Evolutionary conservation across 2,888 invertebrate species (phyloP).

Genomic region (Eupithecia insigniata): DNA sequence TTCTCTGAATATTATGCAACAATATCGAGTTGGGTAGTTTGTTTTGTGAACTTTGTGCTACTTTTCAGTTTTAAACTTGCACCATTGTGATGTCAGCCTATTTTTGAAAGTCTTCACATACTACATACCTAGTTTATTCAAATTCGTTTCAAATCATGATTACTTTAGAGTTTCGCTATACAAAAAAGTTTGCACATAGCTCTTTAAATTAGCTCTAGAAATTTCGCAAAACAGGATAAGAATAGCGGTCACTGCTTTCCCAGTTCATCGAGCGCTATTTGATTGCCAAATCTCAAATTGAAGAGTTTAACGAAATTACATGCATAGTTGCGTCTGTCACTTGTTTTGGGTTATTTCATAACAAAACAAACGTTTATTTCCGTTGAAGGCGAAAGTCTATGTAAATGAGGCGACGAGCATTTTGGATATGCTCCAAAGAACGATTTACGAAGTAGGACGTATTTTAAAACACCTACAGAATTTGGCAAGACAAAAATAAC

Average conservation of each 20-base stretch:
- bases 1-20: slow-evolving; percentile 15
- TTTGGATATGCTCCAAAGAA: slow-evolving; percentile 44
- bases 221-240: slow-evolving; percentile 5
- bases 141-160: not conserved
- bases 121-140: not conserved
- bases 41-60: slow-evolving; percentile 2
- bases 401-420: slow-evolving; percentile 57
- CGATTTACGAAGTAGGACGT: slow-evolving; percentile 19
- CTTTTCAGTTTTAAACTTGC: slow-evolving; percentile 7
- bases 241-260: slow-evolving; percentile 19
- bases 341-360: slow-evolving; percentile 55
- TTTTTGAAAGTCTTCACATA: slow-evolving; percentile 13
- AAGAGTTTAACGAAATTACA: slow-evolving; percentile 50
- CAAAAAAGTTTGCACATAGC: not conserved
- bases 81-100: slow-evolving; percentile 12
- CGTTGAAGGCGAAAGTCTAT: slow-evolving; percentile 66
- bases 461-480: slow-evolving; percentile 9
- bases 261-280: slow-evolving; percentile 31
- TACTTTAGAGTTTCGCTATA: not conserved
- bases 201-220: not conserved
- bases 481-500: slow-evolving; percentile 4
- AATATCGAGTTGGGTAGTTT: not conserved
- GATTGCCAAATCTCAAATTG: slow-evolving; percentile 54
- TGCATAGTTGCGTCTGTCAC: slow-evolving; percentile 51
- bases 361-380: slow-evolving; percentile 60